phyloP scores from a whole-genome alignment of 2,888 invertebrate genomes.

The Phania funesta region DNA sequence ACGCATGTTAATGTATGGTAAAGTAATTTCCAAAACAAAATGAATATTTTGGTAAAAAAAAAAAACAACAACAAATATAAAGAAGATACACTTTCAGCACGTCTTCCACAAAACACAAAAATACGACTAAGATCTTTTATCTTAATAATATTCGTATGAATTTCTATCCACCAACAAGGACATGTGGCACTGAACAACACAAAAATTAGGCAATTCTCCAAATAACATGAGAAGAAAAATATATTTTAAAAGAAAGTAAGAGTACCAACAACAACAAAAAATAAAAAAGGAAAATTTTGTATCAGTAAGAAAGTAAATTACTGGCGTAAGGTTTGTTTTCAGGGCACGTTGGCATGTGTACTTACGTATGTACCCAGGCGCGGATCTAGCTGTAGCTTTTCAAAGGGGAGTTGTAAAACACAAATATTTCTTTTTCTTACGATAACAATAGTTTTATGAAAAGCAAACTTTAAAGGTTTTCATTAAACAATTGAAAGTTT shows the following conservation, averaged over 20 bases:
- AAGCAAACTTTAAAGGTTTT: no score
- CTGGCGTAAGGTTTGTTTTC: background rate
- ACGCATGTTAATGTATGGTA: slow-evolving; percentile 54
- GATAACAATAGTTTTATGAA: no score
- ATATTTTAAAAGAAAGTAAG: slow-evolving; percentile 5
- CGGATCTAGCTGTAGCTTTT: no score
- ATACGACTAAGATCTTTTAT: slow-evolving; percentile 55
- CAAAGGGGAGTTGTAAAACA: no score
- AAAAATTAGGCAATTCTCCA: slow-evolving; percentile 64
- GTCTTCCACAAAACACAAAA: slow-evolving; percentile 30
- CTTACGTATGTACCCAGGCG: background rate
- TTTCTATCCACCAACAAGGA: slow-evolving; percentile 50
- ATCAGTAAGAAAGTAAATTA: slow-evolving; percentile 29
- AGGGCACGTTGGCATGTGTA: background rate
- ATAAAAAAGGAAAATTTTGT: slow-evolving; percentile 42
- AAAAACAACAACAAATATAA: slow-evolving; percentile 8
- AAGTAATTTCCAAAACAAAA: slow-evolving; percentile 30
- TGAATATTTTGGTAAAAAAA: slow-evolving; percentile 40
- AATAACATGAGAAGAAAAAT: slow-evolving; percentile 25
- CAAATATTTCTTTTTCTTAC: no score
- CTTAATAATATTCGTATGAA: slow-evolving; percentile 64
- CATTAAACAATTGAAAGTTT: no score
- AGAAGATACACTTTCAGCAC: slow-evolving; percentile 65
- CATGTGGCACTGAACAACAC: slow-evolving; percentile 27
- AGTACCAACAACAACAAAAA: no score